Evolutionary conservation across 2,888 invertebrate genomes (phyloP).

Genomic region (Spilosoma lubricipeda): DNA sequence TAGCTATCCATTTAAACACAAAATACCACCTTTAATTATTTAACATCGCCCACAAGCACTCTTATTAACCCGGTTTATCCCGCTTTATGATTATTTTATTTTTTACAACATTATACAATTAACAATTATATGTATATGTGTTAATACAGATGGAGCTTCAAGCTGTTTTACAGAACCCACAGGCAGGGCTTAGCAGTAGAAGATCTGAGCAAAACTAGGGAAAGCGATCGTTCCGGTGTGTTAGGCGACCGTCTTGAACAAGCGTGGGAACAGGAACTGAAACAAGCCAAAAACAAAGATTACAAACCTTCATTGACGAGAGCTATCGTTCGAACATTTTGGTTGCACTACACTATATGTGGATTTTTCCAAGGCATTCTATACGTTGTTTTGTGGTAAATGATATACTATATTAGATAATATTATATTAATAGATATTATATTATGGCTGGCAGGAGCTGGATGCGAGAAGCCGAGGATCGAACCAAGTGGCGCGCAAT

Average conservation of each 20-base stretch:
- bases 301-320: slow-evolving; percentile 86
- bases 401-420: no score
- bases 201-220: slow-evolving; percentile 88
- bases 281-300: slow-evolving; percentile 75
- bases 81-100: background rate
- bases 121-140: background rate
- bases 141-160: slow-evolving; percentile 88
- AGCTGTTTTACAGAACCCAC: slow-evolving; percentile 88
- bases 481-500: no score
- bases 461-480: no score
- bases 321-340: slow-evolving; percentile 87
- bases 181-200: slow-evolving; percentile 87
- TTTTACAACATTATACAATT: background rate
- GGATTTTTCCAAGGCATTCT: slow-evolving; percentile 86
- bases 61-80: background rate
- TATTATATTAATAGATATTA: no score
- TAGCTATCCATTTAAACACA: background rate
- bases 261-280: slow-evolving; percentile 88
- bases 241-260: slow-evolving; percentile 89
- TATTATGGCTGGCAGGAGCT: no score
- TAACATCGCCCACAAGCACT: background rate
- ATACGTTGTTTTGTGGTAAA: slow-evolving; percentile 87
- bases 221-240: slow-evolving; percentile 87
- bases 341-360: slow-evolving; percentile 86
- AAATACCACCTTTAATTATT: background rate